These are phyloP conservation scores for Cheilinus undulatus DNA, from an alignment of 2,113 vertebrate species.

Conservation along the genomic window DNA sequence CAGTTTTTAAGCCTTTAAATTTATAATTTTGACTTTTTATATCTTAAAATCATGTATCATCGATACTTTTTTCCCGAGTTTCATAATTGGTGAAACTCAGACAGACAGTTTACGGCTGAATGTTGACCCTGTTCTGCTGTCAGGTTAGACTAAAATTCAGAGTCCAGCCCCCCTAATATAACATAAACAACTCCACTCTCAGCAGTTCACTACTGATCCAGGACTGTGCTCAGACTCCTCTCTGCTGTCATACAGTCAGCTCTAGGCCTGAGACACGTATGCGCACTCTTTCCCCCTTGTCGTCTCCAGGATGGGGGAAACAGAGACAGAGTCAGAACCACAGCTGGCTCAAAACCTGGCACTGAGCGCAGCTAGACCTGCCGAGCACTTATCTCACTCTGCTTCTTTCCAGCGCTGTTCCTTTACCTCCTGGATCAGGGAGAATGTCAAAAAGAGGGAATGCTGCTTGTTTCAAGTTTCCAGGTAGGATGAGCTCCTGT, in stretches of 20 bases:
- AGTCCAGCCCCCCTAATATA: no score
- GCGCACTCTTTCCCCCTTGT: background rate
- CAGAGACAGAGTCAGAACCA: conserved; percentile 18
- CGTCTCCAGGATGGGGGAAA: conserved; percentile 50
- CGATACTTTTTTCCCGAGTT: no score
- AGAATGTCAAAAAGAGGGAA: conserved; percentile 90
- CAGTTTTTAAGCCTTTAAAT: no score
- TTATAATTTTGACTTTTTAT: no score
- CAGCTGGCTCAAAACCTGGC: conserved; percentile 13
- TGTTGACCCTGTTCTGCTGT: no score
- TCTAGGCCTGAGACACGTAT: background rate
- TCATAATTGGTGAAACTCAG: no score
- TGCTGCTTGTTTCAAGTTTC: conserved; percentile 86
- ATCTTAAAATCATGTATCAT: no score
- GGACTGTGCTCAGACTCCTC: background rate
- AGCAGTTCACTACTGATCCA: conserved; percentile 31
- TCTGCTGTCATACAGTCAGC: conserved; percentile 8
- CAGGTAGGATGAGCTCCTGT: conserved; percentile 64
- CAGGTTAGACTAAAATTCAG: no score
- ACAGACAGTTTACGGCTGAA: no score
- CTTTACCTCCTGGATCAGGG: conserved; percentile 85
- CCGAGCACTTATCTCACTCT: conserved; percentile 47
- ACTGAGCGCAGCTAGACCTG: conserved; percentile 2
- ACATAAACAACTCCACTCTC: no score
- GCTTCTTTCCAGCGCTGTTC: conserved; percentile 69